Evolutionary conservation across 2,797 vertebrate species (phyloP).

Genomic region (Hyperoplus immaculatus): DNA sequence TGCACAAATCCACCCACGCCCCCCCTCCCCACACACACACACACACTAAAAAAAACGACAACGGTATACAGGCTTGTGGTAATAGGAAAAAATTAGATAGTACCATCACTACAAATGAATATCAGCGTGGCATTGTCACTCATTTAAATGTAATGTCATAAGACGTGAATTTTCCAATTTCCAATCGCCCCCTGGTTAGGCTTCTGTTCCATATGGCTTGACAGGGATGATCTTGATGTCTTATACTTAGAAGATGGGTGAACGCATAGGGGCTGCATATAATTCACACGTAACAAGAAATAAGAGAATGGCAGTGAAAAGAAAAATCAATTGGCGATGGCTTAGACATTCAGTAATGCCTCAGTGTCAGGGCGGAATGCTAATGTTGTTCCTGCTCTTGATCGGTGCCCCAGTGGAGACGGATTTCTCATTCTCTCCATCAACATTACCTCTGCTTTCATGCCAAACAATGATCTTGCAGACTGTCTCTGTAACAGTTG

Average conservation of each 20-base stretch:
- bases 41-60: conserved; percentile 45
- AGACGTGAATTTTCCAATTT: conserved; percentile 52
- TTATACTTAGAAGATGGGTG: conserved; percentile 21
- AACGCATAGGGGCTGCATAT: conserved; percentile 42
- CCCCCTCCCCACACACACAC: conserved; percentile 2
- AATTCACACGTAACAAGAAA: conserved; percentile 52
- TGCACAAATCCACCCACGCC: conserved; percentile 33
- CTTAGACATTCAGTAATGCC: conserved; percentile 50
- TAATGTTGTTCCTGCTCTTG: conserved; percentile 64
- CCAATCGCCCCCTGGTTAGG: conserved; percentile 40
- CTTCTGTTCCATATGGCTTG: conserved; percentile 19
- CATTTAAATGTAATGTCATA: conserved; percentile 48
- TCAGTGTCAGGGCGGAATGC: conserved; percentile 56
- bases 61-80: conserved; percentile 8
- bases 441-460: conserved; percentile 2
- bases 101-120: conserved; percentile 52
- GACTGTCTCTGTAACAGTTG: conserved; percentile 8
- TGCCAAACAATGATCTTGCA: conserved; percentile 19
- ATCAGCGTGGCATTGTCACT: conserved; percentile 57
- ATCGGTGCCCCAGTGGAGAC: conserved; percentile 51
- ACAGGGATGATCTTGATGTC: conserved; percentile 46
- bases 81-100: conserved; percentile 51
- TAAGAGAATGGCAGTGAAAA: conserved; percentile 55
- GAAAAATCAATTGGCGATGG: conserved; percentile 63
- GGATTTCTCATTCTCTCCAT: conserved; percentile 1